A percentile compares a stretch with the other conserved stretches of the same genome.
Conservation (phyloP, 1,140 invertebrate genomes). For the Drosophila ogumai region DNA sequence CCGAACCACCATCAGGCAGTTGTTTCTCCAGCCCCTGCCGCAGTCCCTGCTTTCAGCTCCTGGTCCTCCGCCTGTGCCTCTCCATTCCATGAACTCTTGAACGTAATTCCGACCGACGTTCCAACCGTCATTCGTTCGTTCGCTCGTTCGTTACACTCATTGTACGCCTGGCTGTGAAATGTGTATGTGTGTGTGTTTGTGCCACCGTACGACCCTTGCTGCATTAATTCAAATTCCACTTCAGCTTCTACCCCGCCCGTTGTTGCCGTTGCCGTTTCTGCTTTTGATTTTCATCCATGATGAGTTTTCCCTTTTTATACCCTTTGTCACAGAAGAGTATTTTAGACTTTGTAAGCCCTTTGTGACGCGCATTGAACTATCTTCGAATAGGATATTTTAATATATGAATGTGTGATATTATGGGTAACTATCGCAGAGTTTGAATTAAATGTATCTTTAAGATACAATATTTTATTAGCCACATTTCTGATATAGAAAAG, state of each 20-base stretch:
- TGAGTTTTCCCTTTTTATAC: constrained; percentile 75
- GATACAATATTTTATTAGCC: background rate
- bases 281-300: constrained; percentile 82
- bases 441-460: background rate
- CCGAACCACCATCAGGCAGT: constrained; percentile 44
- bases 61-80: constrained; percentile 11
- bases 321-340: background rate
- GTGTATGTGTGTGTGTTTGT: constrained; percentile 36
- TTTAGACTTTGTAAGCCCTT: background rate
- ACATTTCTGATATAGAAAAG: background rate
- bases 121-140: constrained; percentile 49
- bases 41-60: background rate
- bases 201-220: constrained; percentile 73
- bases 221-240: constrained; percentile 78
- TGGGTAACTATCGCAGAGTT: background rate
- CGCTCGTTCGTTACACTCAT: constrained; percentile 46
- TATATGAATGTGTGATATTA: background rate
- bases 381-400: too few relatives aligned
- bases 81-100: constrained; percentile 36
- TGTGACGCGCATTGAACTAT: too few relatives aligned
- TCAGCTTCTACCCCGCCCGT: constrained; percentile 62
- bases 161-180: constrained; percentile 28
- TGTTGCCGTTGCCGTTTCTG: constrained; percentile 64
- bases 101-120: constrained; percentile 57
- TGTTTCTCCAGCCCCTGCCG: constrained; percentile 13